These are phyloP conservation scores for Gila orcuttii DNA, from an alignment of 2,113 vertebrate genomes.

Conservation along the genomic window DNA sequence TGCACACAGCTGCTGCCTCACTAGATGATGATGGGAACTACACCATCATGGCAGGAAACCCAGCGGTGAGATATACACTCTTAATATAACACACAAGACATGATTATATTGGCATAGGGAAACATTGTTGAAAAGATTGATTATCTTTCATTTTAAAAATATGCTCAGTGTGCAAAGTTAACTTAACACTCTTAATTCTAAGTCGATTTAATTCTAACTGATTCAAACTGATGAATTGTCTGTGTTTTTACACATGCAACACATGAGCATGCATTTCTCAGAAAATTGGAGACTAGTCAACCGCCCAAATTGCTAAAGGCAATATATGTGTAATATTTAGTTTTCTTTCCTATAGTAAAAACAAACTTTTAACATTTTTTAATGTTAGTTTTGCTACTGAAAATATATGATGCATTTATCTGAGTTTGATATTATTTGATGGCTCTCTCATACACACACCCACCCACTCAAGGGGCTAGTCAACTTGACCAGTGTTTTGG, in stretches of 20 bases:
- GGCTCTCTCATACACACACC: not conserved
- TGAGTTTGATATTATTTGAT: not conserved
- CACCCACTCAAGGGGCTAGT: slow-evolving; percentile 1
- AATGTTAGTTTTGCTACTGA: not conserved
- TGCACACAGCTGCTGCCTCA: slow-evolving; percentile 84
- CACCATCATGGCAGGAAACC: slow-evolving; percentile 93
- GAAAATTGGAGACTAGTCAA: not conserved
- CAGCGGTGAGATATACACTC: slow-evolving; percentile 78
- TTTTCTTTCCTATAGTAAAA: not conserved
- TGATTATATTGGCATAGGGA: too few species aligned
- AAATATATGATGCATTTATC: not conserved
- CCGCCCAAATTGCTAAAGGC: not conserved
- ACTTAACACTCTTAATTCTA: too few species aligned
- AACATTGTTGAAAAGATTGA: too few species aligned
- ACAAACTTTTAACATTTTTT: not conserved
- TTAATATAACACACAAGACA: not conserved
- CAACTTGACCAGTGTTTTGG: slow-evolving; percentile 13
- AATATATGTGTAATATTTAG: not conserved
- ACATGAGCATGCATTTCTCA: slow-evolving; percentile 6
- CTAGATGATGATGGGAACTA: slow-evolving; percentile 99
- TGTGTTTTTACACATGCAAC: not conserved
- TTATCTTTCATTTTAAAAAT: too few species aligned
- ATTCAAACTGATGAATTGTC: not conserved
- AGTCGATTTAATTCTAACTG: too few species aligned
- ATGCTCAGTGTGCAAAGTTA: too few species aligned